These are phyloP conservation scores for Mastomys natalensis DNA, from an alignment of 2,113 vertebrate genomes.

Conservation along the genomic window DNA sequence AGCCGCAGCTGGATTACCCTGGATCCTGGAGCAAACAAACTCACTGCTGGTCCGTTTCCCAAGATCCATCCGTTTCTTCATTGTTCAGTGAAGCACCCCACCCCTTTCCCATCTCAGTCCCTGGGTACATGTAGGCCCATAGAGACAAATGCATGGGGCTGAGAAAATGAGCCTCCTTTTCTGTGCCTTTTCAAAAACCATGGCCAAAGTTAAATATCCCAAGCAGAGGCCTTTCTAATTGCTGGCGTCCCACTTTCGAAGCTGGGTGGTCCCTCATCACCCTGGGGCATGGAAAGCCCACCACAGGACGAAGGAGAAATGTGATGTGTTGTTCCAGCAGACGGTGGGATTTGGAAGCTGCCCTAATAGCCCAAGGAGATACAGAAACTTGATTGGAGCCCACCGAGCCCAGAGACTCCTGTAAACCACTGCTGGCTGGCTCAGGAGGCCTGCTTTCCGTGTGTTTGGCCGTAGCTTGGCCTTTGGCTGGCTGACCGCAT, in stretches of 20 bases:
- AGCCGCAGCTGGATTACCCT: neutral
- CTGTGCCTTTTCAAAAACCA: neutral
- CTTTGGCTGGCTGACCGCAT: slow-evolving; percentile 12
- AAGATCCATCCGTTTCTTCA: neutral
- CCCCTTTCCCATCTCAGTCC: neutral
- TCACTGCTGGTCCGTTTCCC: neutral
- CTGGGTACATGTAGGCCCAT: neutral
- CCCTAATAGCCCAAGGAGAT: neutral
- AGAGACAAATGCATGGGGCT: neutral
- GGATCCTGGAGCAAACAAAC: neutral
- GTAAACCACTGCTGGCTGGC: neutral
- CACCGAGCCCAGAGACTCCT: neutral
- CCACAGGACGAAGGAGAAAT: neutral
- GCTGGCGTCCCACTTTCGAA: neutral
- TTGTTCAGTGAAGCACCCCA: neutral
- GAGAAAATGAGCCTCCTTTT: neutral
- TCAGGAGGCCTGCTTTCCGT: neutral
- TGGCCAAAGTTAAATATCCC: neutral
- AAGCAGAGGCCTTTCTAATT: slow-evolving; percentile 55
- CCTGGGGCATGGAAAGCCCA: slow-evolving; percentile 49
- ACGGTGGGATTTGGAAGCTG: slow-evolving; percentile 54
- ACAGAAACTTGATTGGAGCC: neutral
- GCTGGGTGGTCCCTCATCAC: slow-evolving; percentile 63
- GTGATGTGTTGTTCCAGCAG: slow-evolving; percentile 60
- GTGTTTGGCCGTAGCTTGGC: neutral